Percentiles rank a stretch among this genome's conserved stretches.
These are phyloP conservation scores for Sebastes schlegelii DNA, from an alignment of 2,113 vertebrate genomes.

Conservation along the genomic window DNA sequence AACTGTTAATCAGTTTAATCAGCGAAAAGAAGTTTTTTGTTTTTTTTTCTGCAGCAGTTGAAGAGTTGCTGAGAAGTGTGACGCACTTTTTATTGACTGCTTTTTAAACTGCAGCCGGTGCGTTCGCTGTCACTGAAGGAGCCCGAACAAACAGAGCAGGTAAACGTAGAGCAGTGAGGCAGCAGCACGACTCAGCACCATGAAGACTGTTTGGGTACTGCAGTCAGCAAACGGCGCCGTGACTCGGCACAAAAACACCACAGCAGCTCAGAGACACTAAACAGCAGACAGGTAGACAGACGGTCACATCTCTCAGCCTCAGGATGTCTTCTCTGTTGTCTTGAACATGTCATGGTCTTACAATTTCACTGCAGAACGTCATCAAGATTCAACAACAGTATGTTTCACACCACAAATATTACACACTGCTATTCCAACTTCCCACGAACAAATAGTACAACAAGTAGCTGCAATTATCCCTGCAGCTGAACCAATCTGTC, in stretches of 20 bases:
- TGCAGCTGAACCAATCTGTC: neutral
- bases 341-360: no score
- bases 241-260: slow-evolving; percentile 28
- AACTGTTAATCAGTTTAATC: no score
- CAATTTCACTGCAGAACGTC: neutral
- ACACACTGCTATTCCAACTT: neutral
- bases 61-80: neutral
- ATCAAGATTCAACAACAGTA: neutral
- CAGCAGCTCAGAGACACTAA: neutral
- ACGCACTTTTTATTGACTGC: neutral
- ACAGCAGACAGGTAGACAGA: neutral
- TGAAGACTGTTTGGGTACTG: neutral
- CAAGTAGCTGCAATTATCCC: neutral
- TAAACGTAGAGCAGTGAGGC: slow-evolving; percentile 35
- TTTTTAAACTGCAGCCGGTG: neutral
- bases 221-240: slow-evolving; percentile 35
- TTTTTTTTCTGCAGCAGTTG: neutral
- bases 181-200: slow-evolving; percentile 34
- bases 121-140: neutral
- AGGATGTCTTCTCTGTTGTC: no score
- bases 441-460: neutral
- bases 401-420: neutral
- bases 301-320: slow-evolving; percentile 4
- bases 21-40: no score
- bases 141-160: neutral